These are phyloP conservation scores for Heptranchias perlo DNA, from an alignment of 2,113 vertebrate genomes.

Conservation along the genomic window DNA sequence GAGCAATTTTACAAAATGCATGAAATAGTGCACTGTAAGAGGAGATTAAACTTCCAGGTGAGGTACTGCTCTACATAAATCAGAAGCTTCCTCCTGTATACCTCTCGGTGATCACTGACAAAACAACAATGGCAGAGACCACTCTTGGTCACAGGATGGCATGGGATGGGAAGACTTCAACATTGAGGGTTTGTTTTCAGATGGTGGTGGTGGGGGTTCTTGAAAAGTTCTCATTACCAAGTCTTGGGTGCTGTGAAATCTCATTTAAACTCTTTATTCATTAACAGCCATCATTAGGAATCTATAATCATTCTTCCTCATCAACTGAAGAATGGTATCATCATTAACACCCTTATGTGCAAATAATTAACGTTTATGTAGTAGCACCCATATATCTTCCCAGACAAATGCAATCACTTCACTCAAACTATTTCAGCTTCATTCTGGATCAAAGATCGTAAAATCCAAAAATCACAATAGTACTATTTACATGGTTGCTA, in stretches of 20 bases:
- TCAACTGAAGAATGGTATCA: neutral
- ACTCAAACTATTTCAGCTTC: neutral
- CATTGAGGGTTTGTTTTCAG: neutral
- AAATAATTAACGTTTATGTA: neutral
- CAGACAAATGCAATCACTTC: neutral
- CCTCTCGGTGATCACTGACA: neutral
- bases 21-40: neutral
- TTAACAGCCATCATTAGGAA: neutral
- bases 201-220: neutral
- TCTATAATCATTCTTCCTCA: neutral
- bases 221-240: neutral
- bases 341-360: neutral
- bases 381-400: neutral
- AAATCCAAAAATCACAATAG: neutral
- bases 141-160: neutral
- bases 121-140: neutral
- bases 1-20: neutral
- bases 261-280: neutral
- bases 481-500: neutral
- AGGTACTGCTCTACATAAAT: neutral
- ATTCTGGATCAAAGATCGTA: neutral
- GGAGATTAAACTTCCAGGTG: neutral
- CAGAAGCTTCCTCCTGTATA: neutral
- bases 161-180: neutral
- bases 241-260: neutral